phyloP scores from a whole-genome alignment of 2,113 vertebrate species.

The Proteles cristata region DNA sequence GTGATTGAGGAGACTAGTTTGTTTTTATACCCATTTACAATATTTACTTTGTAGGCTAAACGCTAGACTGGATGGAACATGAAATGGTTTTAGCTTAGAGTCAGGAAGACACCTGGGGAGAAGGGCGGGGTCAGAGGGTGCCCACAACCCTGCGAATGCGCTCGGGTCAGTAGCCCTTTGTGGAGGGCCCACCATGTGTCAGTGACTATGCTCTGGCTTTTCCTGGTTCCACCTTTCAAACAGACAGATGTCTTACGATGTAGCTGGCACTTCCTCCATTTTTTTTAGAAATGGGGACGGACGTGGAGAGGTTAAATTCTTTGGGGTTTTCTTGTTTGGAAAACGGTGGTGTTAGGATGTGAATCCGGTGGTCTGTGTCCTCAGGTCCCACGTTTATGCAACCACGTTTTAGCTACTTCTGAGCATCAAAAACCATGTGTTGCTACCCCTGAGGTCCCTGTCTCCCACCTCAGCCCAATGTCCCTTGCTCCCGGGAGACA shows the following conservation, averaged over 20 bases:
- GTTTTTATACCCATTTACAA: background rate
- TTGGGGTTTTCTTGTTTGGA: background rate
- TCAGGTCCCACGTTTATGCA: background rate
- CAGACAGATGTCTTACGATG: no score
- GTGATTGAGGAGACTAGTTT: background rate
- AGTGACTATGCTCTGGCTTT: fast-evolving
- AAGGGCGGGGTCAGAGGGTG: background rate
- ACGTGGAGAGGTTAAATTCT: no score
- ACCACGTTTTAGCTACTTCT: background rate
- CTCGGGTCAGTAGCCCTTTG: fast-evolving
- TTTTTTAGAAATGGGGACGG: background rate
- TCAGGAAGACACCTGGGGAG: background rate
- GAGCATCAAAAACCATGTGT: background rate
- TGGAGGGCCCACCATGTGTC: fast-evolving
- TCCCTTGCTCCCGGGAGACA: background rate
- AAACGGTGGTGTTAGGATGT: background rate
- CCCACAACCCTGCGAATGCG: fast-evolving
- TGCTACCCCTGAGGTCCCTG: background rate
- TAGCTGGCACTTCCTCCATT: background rate
- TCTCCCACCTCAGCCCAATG: background rate
- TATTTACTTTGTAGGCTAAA: background rate
- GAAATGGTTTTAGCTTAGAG: background rate
- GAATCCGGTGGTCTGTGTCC: background rate
- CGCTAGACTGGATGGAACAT: background rate
- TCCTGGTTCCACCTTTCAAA: background rate